Evolutionary conservation across 2,797 vertebrate genomes (phyloP).

Genomic region (Macropodus opercularis): DNA sequence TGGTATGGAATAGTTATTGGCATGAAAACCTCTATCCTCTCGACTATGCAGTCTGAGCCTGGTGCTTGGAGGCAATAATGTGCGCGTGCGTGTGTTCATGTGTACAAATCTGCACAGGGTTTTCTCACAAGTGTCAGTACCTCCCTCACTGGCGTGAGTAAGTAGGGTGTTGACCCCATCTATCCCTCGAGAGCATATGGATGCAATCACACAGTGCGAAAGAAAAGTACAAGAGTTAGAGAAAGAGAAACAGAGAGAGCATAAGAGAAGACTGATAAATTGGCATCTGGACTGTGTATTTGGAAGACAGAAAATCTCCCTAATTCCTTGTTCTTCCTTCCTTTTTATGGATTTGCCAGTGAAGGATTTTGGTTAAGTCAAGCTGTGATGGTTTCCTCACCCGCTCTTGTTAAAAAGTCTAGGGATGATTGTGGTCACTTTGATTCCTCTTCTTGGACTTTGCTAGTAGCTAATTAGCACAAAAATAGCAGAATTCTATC

Average conservation of each 20-base stretch:
- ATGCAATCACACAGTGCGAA: constrained; percentile 73
- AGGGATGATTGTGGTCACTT: constrained; percentile 69
- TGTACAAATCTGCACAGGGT: constrained; percentile 26
- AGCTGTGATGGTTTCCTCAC: constrained; percentile 71
- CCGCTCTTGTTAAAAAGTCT: constrained; percentile 58
- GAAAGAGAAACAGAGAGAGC: constrained; percentile 37
- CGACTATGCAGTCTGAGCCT: constrained; percentile 31
- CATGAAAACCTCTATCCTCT: constrained; percentile 63
- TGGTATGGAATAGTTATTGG: constrained; percentile 62
- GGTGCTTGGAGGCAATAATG: constrained; percentile 55
- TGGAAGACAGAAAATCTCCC: constrained; percentile 74
- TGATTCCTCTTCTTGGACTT: constrained; percentile 59
- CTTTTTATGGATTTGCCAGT: constrained; percentile 76
- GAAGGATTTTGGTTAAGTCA: constrained; percentile 69
- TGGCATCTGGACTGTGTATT: constrained; percentile 70
- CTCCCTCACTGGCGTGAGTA: constrained; percentile 78
- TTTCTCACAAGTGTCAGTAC: constrained; percentile 82
- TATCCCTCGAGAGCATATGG: constrained; percentile 81
- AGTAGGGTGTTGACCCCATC: constrained; percentile 81
- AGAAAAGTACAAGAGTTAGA: constrained; percentile 49
- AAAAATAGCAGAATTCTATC: constrained; percentile 44
- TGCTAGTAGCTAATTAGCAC: constrained; percentile 60
- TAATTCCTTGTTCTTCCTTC: constrained; percentile 75
- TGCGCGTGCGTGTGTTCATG: constrained; percentile 17
- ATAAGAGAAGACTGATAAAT: constrained; percentile 60